Evolutionary conservation across 2,888 invertebrate species (phyloP), one percentile per base, ranked within the genome.

Genomic region (Seira ritae): DNA sequence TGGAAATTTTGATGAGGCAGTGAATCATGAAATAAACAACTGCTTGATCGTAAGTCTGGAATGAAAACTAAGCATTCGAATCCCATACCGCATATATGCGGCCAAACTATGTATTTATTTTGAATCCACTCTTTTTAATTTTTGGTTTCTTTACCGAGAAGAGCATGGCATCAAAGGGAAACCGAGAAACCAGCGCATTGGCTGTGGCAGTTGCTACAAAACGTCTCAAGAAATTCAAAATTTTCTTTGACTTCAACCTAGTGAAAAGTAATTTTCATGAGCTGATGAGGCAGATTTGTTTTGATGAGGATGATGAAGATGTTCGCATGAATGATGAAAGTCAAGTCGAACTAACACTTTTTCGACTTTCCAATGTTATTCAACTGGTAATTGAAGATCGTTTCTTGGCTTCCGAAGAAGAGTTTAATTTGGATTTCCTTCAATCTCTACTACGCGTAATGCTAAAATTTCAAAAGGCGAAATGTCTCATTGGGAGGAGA

Each of bases 361-460:
- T 46, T n/a, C 22, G 71, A 19, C 65, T 82, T 60, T 71, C 72
- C 3, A 82, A 77, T 60, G 68, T 82, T n/a, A 71, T 82, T 19
- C 55, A 72, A 42, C 62, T 82, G 24, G 76, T 62, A 8, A 17
- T 77, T 12, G 37, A 65, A 31, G 81, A 81, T 76, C 65, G 66
- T 31, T 55, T 50, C 19, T 12, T 81, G 19, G 66, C 66, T 31
- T 8, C 66, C 2, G 37, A 12, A 31, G 3, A 31, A 31, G 31
- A 31, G 3, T 77, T 72, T 24, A 77, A 77, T 0, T 12, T 55
- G 23, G 73, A 83, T 17, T 75, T 83, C 20, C 68, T 76, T 4
- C 50, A 46, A 22, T 62, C 62, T 37, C 6, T 77, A 0, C 42
- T 78, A 8, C 23, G 19, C n/a, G 46, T 78, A n/a, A 68, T 78